These are phyloP conservation scores for Alfaro cultratus DNA, from an alignment of 2,797 vertebrate genomes.

Conservation along the genomic window DNA sequence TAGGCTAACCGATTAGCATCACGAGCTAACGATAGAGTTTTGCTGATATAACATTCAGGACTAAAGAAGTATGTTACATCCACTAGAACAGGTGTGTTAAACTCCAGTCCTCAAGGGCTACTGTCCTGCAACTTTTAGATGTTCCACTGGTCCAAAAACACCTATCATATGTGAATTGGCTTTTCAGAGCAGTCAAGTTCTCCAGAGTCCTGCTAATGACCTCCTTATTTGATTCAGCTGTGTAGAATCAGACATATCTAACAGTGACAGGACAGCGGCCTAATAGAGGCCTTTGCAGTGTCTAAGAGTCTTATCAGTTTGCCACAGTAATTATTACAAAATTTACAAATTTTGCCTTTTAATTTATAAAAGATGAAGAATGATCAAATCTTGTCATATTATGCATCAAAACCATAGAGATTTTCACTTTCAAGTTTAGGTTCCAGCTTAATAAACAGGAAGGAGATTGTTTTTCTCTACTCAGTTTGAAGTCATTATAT, in stretches of 20 bases:
- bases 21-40: background rate
- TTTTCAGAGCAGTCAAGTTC: too few species aligned
- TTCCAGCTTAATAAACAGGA: background rate
- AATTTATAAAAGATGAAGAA: background rate
- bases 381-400: background rate
- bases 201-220: too few species aligned
- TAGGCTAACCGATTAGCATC: background rate
- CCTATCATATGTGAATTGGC: too few species aligned
- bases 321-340: background rate
- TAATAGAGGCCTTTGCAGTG: background rate
- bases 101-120: too few species aligned
- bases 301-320: background rate
- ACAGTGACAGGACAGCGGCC: too few species aligned
- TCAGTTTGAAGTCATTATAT: background rate
- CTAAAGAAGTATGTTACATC: background rate
- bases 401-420: background rate
- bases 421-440: background rate
- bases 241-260: too few species aligned
- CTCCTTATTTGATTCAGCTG: too few species aligned
- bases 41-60: background rate
- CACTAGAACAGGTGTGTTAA: background rate
- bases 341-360: background rate
- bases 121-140: too few species aligned
- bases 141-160: too few species aligned
- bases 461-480: background rate